Evolutionary conservation across 2,888 invertebrate genomes (phyloP).

Genomic region (Zaprionus obscuricornis): DNA sequence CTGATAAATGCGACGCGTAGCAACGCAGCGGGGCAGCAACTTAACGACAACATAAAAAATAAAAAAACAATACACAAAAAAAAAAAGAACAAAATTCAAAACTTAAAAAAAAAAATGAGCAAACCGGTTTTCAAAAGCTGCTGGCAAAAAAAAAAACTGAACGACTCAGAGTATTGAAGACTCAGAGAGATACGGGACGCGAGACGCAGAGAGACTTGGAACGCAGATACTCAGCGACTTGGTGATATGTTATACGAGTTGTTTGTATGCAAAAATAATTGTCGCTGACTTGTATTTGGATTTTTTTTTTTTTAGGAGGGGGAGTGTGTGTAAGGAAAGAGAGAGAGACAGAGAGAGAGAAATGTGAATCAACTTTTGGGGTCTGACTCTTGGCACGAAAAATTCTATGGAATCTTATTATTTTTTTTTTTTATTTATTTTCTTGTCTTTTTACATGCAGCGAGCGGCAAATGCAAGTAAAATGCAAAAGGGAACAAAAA

Average conservation of each 20-base stretch:
- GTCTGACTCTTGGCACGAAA: slow-evolving; percentile 13
- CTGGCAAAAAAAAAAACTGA: slow-evolving; percentile 5
- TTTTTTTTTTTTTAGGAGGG: background rate
- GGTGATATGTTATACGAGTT: slow-evolving; percentile 13
- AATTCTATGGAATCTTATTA: slow-evolving; percentile 59
- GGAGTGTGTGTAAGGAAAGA: no score
- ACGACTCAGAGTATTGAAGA: no score
- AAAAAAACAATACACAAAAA: slow-evolving; percentile 30
- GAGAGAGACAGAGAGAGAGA: slow-evolving; percentile 12
- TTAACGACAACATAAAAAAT: slow-evolving; percentile 16
- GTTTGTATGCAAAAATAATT: slow-evolving; percentile 48
- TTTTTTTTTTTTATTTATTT: no score
- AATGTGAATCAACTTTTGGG: slow-evolving; percentile 58
- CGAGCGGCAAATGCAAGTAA: slow-evolving; percentile 53
- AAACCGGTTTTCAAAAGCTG: slow-evolving; percentile 29
- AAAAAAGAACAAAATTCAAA: background rate
- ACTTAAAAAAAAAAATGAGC: no score
- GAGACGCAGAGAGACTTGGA: no score
- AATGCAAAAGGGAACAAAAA: slow-evolving; percentile 42
- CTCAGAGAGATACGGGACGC: no score
- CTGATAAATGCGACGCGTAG: slow-evolving; percentile 51
- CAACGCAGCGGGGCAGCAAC: slow-evolving; percentile 10
- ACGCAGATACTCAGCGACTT: no score
- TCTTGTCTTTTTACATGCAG: no score
- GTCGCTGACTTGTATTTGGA: slow-evolving; percentile 10